Percentiles rank a stretch among this genome's conserved stretches.
Conservation (phyloP, 2,797 vertebrate species). For the Bucorvus abyssinicus region DNA sequence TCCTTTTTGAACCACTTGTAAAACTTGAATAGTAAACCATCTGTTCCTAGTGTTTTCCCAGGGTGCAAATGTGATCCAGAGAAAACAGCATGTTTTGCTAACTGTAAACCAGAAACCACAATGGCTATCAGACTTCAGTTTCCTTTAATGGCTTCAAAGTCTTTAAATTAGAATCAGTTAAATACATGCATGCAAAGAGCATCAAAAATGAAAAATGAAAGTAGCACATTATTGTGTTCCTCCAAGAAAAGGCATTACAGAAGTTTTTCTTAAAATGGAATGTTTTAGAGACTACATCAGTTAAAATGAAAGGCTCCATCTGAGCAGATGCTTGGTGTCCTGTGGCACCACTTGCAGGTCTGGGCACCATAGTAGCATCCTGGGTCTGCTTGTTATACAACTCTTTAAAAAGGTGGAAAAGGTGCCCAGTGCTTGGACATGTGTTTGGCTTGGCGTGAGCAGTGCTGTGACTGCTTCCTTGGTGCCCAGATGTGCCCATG, state of each 20-base stretch:
- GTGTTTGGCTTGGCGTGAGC: rapidly evolving
- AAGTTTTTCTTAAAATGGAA: background rate
- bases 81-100: conserved; percentile 32
- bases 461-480: background rate
- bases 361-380: background rate
- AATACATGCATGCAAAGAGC: background rate
- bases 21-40: conserved; percentile 31
- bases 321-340: background rate
- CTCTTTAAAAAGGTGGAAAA: background rate
- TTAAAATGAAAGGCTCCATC: background rate
- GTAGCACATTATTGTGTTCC: background rate
- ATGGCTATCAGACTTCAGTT: background rate
- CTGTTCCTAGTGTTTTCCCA: conserved; percentile 50
- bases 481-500: too few species aligned
- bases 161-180: conserved; percentile 27
- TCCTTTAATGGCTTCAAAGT: background rate
- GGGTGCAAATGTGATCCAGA: conserved; percentile 8
- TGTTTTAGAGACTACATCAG: background rate
- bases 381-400: background rate
- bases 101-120: conserved; percentile 16
- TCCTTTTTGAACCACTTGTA: conserved; percentile 7
- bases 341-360: background rate
- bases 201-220: conserved; percentile 12
- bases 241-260: background rate
- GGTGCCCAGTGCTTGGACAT: rapidly evolving